A percentile compares a stretch with the other conserved stretches of the same genome.
Evolutionary conservation across 2,113 vertebrate species (phyloP).

Genomic region (Peucedramus taeniatus): DNA sequence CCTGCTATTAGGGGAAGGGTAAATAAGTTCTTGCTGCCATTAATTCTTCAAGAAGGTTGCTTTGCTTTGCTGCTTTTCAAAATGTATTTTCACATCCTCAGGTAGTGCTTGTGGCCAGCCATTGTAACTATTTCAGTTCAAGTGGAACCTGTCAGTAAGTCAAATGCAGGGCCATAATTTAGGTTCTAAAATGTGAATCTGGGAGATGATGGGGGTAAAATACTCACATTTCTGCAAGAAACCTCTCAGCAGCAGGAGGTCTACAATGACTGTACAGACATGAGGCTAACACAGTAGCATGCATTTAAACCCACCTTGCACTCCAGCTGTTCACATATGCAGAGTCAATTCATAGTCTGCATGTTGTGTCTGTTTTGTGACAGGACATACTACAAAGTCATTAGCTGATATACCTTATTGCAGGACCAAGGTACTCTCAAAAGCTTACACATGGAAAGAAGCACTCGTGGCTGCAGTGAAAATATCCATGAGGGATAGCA

Average conservation of each 20-base stretch:
- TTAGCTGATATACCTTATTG: background rate
- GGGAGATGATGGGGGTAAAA: background rate
- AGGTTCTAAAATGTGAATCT: background rate
- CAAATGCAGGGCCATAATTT: background rate
- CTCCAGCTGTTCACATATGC: background rate
- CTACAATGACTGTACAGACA: background rate
- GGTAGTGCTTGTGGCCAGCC: constrained; percentile 65
- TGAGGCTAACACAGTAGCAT: background rate
- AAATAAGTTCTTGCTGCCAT: constrained; percentile 65
- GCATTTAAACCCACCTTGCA: background rate
- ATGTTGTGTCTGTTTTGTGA: background rate
- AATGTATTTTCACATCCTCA: constrained; percentile 64
- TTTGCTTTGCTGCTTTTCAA: constrained; percentile 67
- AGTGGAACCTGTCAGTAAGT: constrained; percentile 56
- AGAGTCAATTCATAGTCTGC: background rate
- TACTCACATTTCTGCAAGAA: background rate
- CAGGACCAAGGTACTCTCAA: background rate
- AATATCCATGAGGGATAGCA: background rate
- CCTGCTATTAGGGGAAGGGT: constrained; percentile 43
- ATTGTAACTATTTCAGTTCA: constrained; percentile 65
- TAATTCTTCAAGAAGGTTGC: constrained; percentile 59
- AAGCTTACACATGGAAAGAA: background rate
- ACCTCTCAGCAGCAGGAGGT: background rate
- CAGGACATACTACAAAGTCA: background rate
- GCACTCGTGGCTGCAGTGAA: background rate